These are phyloP conservation scores for Sialis fuliginosa DNA, from an alignment of 2,888 invertebrate species.

Conservation along the genomic window DNA sequence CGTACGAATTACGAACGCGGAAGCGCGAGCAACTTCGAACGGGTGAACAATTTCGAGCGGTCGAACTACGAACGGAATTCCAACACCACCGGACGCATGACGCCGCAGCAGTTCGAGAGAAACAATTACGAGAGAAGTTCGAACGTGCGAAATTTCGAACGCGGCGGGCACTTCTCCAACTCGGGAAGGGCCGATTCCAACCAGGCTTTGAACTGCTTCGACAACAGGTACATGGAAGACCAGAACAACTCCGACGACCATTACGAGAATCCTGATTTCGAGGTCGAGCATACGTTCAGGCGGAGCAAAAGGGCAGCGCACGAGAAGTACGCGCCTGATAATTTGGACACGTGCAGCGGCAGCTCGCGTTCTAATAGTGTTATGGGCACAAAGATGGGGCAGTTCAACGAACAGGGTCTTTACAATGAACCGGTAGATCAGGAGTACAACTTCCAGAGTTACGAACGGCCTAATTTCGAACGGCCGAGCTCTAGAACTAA, in stretches of 20 bases:
- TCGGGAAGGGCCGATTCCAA: background rate
- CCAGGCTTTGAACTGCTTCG: constrained; percentile 4
- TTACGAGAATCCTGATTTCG: constrained; percentile 27
- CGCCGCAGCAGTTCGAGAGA: background rate
- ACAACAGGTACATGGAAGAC: constrained; percentile 2
- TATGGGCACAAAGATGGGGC: background rate
- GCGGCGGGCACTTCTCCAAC: background rate
- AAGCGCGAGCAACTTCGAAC: constrained; percentile 22
- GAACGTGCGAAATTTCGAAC: background rate
- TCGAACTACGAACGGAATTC: constrained; percentile 11
- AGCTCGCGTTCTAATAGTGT: constrained; percentile 1
- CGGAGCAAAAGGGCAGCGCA: background rate
- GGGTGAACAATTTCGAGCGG: constrained; percentile 1
- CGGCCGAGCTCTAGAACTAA: constrained; percentile 13
- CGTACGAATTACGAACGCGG: constrained; percentile 4
- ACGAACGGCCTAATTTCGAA: constrained; percentile 39
- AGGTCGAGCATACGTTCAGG: constrained; percentile 12
- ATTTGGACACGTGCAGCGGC: background rate
- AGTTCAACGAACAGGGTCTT: constrained; percentile 11
- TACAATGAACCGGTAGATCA: constrained; percentile 25
- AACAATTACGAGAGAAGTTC: background rate
- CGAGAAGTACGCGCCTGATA: background rate
- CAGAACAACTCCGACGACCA: constrained; percentile 16
- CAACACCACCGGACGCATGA: constrained; percentile 29
- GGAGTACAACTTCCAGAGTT: constrained; percentile 29